Percentiles rank a stretch among this genome's conserved stretches.
Evolutionary conservation across 2,797 vertebrate species (phyloP).

Genomic region (Eutrigla gurnardus): DNA sequence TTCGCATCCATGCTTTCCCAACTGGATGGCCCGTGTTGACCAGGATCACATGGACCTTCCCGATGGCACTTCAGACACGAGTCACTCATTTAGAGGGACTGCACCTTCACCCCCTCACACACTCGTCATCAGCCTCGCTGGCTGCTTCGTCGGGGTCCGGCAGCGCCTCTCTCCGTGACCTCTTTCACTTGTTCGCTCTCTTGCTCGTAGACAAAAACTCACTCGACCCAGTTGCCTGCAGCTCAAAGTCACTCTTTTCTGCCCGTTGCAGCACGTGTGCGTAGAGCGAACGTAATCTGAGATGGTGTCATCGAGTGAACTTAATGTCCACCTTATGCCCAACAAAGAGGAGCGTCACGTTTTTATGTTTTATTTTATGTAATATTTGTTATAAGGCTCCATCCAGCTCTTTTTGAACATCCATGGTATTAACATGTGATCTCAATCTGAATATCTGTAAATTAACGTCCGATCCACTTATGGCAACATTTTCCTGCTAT

Average conservation of each 20-base stretch:
- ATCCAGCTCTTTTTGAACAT: background rate
- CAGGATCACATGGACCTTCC: constrained; percentile 31
- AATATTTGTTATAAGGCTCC: background rate
- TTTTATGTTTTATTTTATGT: background rate
- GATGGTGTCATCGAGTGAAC: constrained; percentile 38
- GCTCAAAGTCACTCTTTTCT: constrained; percentile 54
- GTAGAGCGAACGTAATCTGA: constrained; percentile 59
- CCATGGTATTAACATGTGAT: too few relatives aligned
- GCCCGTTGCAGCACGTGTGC: constrained; percentile 49
- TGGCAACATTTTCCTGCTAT: too few relatives aligned
- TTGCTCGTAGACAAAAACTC: constrained; percentile 32
- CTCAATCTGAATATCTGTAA: too few relatives aligned
- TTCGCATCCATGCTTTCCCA: constrained; percentile 36
- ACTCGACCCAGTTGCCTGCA: constrained; percentile 36
- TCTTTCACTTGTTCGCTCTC: constrained; percentile 23
- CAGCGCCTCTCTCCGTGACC: background rate
- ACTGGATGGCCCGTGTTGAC: constrained; percentile 1
- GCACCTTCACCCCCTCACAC: constrained; percentile 8
- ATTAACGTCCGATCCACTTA: too few relatives aligned
- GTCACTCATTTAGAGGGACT: constrained; percentile 14
- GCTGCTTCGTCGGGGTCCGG: constrained; percentile 17
- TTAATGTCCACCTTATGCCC: constrained; percentile 17
- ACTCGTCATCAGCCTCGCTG: background rate
- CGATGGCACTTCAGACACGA: constrained; percentile 25
- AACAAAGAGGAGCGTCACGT: background rate